Conservation (phyloP, 1,140 invertebrate genomes). For the Drosophila sp. region DNA sequence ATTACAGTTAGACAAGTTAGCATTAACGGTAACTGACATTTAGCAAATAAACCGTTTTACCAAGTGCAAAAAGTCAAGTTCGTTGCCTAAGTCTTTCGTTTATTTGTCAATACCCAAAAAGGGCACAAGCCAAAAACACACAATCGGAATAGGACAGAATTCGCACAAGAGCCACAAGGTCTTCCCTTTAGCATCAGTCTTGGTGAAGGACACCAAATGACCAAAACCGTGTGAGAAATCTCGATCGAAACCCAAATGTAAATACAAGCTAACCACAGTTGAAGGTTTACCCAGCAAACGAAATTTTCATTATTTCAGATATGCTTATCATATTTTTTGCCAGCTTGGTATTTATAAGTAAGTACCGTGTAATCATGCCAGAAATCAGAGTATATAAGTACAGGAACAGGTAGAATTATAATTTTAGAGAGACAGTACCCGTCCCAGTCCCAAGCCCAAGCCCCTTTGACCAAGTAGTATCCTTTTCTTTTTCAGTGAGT, state of each 20-base stretch:
- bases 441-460: too few species aligned
- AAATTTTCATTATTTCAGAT: constrained; percentile 4
- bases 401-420: too few species aligned
- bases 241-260: constrained; percentile 3
- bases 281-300: constrained; percentile 40
- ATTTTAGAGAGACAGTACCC: too few species aligned
- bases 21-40: constrained; percentile 55
- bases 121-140: not conserved
- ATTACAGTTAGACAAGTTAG: constrained; percentile 73
- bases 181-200: not conserved
- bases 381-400: not conserved
- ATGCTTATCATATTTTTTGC: constrained; percentile 52
- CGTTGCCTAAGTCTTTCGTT: constrained; percentile 77
- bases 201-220: constrained; percentile 37
- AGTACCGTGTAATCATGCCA: not conserved
- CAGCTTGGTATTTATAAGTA: constrained; percentile 32
- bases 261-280: constrained; percentile 43
- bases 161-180: not conserved
- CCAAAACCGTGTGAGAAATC: constrained; percentile 11
- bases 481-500: not conserved
- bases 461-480: not conserved
- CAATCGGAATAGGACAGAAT: not conserved
- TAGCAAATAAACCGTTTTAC: constrained; percentile 48
- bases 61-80: constrained; percentile 52
- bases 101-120: constrained; percentile 5